phyloP scores from a whole-genome alignment of 2,113 vertebrate species.

The Mesoclemmys tuberculata region DNA sequence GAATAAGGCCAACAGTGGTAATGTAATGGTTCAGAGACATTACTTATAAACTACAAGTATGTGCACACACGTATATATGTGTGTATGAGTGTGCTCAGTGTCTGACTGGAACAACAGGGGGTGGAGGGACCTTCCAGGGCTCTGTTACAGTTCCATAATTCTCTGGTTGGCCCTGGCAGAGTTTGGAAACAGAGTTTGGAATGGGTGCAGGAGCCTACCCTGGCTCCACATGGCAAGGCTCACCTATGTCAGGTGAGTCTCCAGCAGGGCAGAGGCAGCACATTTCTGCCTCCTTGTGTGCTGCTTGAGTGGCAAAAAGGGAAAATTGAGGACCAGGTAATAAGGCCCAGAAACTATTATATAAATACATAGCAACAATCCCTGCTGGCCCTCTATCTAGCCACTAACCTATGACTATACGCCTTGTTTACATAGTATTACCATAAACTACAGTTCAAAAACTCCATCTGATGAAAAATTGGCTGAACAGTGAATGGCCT shows the following conservation, averaged over 20 bases:
- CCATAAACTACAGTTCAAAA: not conserved
- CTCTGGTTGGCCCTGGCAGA: not conserved
- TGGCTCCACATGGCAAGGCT: not conserved
- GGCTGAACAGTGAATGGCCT: rapidly evolving
- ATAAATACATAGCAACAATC: not conserved
- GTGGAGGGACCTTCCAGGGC: not conserved
- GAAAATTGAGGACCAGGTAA: not conserved
- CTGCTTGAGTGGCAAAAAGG: not conserved
- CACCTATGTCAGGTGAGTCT: not conserved
- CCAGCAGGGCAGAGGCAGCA: not conserved
- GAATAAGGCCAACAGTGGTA: not conserved
- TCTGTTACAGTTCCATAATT: not conserved
- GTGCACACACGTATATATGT: not conserved
- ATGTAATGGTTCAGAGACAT: not conserved
- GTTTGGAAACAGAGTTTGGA: not conserved
- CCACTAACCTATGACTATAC: not conserved
- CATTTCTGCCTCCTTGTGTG: not conserved
- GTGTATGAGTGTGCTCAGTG: rapidly evolving
- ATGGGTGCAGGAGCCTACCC: not conserved
- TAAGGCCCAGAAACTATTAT: not conserved
- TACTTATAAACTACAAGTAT: not conserved
- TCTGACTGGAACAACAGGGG: slow-evolving; percentile 21
- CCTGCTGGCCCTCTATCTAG: not conserved
- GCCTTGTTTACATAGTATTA: not conserved
- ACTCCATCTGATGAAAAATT: rapidly evolving